These are phyloP conservation scores for Menura novaehollandiae DNA, from an alignment of 2,113 vertebrate genomes.

Conservation along the genomic window DNA sequence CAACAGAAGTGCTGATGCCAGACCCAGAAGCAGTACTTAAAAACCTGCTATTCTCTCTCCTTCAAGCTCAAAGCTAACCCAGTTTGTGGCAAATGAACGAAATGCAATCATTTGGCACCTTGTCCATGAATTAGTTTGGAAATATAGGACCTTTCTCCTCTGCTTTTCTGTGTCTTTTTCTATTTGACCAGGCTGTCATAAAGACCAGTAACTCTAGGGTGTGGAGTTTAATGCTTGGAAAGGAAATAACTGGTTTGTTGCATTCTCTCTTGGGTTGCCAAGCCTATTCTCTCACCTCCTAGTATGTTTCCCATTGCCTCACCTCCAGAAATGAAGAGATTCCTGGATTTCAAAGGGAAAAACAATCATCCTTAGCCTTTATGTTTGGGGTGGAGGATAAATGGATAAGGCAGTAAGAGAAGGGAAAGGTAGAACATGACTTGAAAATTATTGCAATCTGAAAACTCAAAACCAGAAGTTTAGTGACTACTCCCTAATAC, in stretches of 20 bases:
- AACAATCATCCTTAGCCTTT: neutral
- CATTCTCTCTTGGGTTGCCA: neutral
- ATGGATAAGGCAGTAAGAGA: neutral
- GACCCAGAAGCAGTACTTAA: slow-evolving; percentile 49
- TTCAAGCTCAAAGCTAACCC: slow-evolving; percentile 46
- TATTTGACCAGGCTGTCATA: neutral
- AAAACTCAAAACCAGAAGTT: neutral
- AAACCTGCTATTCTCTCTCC: slow-evolving; percentile 43
- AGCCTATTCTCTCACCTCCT: neutral
- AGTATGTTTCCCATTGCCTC: neutral
- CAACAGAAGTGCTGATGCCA: slow-evolving; percentile 19
- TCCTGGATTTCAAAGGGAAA: neutral
- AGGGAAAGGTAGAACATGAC: neutral
- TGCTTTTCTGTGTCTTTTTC: neutral
- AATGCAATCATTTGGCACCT: slow-evolving; percentile 18
- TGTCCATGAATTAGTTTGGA: neutral
- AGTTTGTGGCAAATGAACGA: slow-evolving; percentile 38
- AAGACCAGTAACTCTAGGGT: neutral
- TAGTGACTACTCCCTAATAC: neutral
- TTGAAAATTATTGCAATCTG: neutral
- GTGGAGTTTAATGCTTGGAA: neutral
- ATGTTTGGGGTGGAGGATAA: neutral
- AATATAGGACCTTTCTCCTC: neutral
- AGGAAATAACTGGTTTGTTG: neutral
- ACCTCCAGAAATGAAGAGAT: neutral